Percentiles rank a stretch among this genome's conserved stretches.
These are phyloP conservation scores for Eilema caniola DNA, from an alignment of 2,888 invertebrate genomes.

Conservation along the genomic window DNA sequence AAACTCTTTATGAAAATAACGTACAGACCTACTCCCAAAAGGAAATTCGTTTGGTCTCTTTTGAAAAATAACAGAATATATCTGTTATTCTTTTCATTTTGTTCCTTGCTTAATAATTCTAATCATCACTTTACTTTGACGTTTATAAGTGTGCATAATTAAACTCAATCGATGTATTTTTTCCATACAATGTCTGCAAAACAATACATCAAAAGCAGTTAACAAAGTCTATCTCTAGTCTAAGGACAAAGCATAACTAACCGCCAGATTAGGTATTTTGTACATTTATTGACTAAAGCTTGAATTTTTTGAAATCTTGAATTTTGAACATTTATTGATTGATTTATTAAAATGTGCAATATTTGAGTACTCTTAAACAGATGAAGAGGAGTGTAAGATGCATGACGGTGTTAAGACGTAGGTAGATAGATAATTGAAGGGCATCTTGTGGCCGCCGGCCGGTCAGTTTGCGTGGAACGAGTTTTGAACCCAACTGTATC, in stretches of 20 bases:
- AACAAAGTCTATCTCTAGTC: neutral
- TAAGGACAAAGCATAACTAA: neutral
- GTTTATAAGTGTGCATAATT: neutral
- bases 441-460: neutral
- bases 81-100: neutral
- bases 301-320: too few species aligned
- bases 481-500: neutral
- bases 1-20: neutral
- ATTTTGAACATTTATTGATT: neutral
- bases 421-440: neutral
- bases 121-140: neutral
- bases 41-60: neutral
- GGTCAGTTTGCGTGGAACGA: neutral
- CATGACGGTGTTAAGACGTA: neutral
- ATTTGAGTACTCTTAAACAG: neutral
- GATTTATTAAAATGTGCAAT: neutral
- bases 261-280: neutral
- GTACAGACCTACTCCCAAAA: neutral
- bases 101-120: neutral
- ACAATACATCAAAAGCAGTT: neutral
- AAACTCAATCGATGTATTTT: too few species aligned
- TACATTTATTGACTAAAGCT: neutral
- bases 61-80: too few species aligned
- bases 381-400: neutral
- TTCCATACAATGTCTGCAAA: neutral